Evolutionary conservation across 30 jellyfish, hydroid and myxozoan genomes (phyloP), one percentile per base, ranked within the genome.

Genomic region (Sanderia malayensis): DNA sequence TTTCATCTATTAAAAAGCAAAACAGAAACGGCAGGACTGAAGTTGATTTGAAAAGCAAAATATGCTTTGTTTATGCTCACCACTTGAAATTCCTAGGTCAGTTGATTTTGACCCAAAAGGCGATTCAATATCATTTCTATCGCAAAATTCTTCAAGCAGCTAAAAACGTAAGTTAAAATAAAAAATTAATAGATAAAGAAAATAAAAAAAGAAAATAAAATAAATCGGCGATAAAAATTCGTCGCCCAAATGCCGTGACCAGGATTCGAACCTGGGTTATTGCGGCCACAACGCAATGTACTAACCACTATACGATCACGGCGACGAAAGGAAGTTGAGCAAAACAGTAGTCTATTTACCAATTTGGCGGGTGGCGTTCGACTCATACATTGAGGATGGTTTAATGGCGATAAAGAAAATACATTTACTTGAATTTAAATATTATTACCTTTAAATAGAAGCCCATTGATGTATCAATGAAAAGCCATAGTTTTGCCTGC

Each of bases 241-340:
- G 0, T 23, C 19, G 1, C 0, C 22, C 22, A 33, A 2, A 32
- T 86, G 94, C 94, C 94, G 94, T 78, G 93, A 79, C 89, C 93
- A 79, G 89, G 93, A 79, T 85, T 85, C 96, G 96, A 76, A 85
- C 96, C 96, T 85, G 96, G 96, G 96, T 85, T 85, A 85, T 85
- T 85, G 96, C 93, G 93, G 96, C 96, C 96, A 85, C 96, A 85
- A 85, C 96, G 96, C 96, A 85, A 85, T 85, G 96, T 85, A 85
- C 96, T 85, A 76, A 85, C 96, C 96, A 85, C 96, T 85, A 85
- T 85, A 85, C 96, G 96, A 85, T 85, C 96, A 76, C 96, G 96
- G 96, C 96, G 77, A 23, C 62, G 62, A 0, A 15, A 2, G 18
- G 22, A 21, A 1, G 3, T 44, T 1, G 34, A 32, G 27, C 17